Evolutionary conservation across 2,113 vertebrate species (phyloP).

Genomic region (Corythoichthys intestinalis): DNA sequence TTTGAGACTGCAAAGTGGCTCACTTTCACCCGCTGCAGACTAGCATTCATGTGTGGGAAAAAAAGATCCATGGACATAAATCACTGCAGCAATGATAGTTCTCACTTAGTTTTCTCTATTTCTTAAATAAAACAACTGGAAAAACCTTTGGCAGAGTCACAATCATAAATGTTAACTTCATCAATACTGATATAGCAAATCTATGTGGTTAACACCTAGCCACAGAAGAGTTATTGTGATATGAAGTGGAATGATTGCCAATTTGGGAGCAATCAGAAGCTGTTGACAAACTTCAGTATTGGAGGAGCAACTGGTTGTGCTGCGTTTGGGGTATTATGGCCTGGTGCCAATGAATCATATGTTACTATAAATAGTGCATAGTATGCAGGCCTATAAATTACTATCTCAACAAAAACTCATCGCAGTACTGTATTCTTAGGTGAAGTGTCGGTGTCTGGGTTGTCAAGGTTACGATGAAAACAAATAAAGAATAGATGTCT

Average conservation of each 20-base stretch:
- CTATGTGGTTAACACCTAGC: neutral
- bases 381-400: too few species aligned
- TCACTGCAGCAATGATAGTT: neutral
- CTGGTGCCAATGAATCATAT: neutral
- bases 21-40: conserved; percentile 19
- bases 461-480: neutral
- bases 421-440: too few species aligned
- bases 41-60: neutral
- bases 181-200: neutral
- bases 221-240: too few species aligned
- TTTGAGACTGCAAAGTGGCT: conserved; percentile 5
- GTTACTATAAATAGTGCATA: too few species aligned
- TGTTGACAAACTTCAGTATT: neutral
- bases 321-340: neutral
- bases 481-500: neutral
- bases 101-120: neutral
- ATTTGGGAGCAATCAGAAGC: too few species aligned
- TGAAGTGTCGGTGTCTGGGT: too few species aligned
- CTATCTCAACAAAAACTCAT: too few species aligned
- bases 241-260: too few species aligned
- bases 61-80: conserved; percentile 7
- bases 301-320: neutral
- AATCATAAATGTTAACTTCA: neutral
- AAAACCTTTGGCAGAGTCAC: neutral
- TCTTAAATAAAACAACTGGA: neutral